Percentiles rank a stretch among this genome's conserved stretches.
These are phyloP conservation scores for human (Homo sapiens) DNA, from an alignment of 2,113 vertebrate species.

Conservation along the genomic window GRCh38 chr14:38063501-38064000, in stretches of 20 bases:
- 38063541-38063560: not conserved
- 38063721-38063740: not conserved
- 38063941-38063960: not conserved
- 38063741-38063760: not conserved
- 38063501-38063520: not conserved
- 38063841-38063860: not conserved
- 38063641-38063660: not conserved
- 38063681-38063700: not conserved
- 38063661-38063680: not conserved
- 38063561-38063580: not conserved
- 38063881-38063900: not conserved
- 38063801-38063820: not conserved
- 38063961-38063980: not conserved
- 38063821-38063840: not conserved
- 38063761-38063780: not conserved
- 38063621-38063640: not conserved
- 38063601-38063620: not conserved
- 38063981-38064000: constrained; percentile 43
- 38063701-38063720: not conserved
- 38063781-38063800: not conserved
- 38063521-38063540: not conserved
- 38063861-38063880: not conserved
- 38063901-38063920: not conserved
- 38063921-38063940: not conserved
- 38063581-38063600: not conserved